These are phyloP conservation scores for Sterna hirundo DNA, from an alignment of 2,113 vertebrate species.

Conservation along the genomic window DNA sequence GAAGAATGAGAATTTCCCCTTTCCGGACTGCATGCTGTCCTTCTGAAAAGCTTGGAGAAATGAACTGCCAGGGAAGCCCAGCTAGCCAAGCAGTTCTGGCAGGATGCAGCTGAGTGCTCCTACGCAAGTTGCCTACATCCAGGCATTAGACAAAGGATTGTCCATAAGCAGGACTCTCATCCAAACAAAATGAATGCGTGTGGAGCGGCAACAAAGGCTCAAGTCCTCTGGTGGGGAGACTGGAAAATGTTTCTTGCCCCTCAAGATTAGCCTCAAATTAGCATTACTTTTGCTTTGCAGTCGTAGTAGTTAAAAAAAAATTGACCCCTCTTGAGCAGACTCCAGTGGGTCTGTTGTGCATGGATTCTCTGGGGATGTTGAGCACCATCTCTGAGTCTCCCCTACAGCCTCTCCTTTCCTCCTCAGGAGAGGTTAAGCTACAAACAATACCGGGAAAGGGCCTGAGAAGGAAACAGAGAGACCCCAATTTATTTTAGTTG, in stretches of 20 bases:
- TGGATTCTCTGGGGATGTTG: background rate
- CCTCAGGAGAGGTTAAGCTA: background rate
- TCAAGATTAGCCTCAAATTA: background rate
- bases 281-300: background rate
- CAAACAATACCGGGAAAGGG: background rate
- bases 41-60: background rate
- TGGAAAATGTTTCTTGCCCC: background rate
- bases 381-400: background rate
- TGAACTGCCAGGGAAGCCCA: background rate
- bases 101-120: background rate
- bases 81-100: background rate
- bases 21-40: background rate
- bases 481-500: background rate
- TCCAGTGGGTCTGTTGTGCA: background rate
- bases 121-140: background rate
- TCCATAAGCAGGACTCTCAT: background rate
- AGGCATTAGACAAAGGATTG: background rate
- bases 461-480: background rate
- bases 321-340: background rate
- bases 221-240: background rate
- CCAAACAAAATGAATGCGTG: background rate
- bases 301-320: background rate
- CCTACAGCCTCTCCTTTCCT: background rate
- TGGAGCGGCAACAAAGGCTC: background rate
- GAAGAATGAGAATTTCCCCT: background rate